Evolutionary conservation across 2,888 invertebrate genomes (phyloP).

Genomic region (Tachystola acroxantha): DNA sequence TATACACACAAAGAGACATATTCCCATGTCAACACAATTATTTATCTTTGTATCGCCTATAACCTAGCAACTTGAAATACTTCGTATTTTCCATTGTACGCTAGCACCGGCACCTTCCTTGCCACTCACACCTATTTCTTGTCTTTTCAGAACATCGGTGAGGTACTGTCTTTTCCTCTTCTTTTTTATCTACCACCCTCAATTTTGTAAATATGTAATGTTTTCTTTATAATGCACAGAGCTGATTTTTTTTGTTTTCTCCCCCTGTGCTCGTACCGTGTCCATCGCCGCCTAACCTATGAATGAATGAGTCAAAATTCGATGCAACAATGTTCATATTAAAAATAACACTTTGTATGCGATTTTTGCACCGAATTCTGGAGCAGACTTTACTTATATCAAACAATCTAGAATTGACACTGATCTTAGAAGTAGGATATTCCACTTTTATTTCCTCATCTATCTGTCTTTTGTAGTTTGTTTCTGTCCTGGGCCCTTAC

Average conservation of each 20-base stretch:
- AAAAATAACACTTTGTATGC: too few species aligned
- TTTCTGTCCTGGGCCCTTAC: too few species aligned
- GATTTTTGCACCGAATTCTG: too few species aligned
- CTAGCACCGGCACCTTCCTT: conserved; percentile 55
- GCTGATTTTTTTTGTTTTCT: conserved; percentile 23
- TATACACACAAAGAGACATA: too few species aligned
- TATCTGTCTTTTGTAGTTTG: conserved; percentile 22
- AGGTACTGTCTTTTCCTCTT: conserved; percentile 75
- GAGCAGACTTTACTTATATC: too few species aligned
- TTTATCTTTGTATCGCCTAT: background rate
- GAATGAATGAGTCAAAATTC: too few species aligned
- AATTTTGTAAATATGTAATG: conserved; percentile 38
- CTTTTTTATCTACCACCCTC: conserved; percentile 51
- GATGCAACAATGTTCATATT: too few species aligned
- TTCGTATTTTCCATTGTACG: conserved; percentile 20
- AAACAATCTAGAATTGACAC: conserved; percentile 8
- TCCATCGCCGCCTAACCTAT: conserved; percentile 28
- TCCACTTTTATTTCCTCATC: conserved; percentile 11
- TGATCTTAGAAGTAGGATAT: conserved; percentile 23
- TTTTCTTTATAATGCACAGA: conserved; percentile 50
- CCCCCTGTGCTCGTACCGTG: conserved; percentile 27
- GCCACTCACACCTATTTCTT: conserved; percentile 73
- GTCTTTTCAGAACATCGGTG: conserved; percentile 80
- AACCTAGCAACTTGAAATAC: conserved; percentile 1
- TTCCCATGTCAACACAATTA: background rate